phyloP scores from a whole-genome alignment of 2,797 vertebrate genomes.

The Graptemys geographica region DNA sequence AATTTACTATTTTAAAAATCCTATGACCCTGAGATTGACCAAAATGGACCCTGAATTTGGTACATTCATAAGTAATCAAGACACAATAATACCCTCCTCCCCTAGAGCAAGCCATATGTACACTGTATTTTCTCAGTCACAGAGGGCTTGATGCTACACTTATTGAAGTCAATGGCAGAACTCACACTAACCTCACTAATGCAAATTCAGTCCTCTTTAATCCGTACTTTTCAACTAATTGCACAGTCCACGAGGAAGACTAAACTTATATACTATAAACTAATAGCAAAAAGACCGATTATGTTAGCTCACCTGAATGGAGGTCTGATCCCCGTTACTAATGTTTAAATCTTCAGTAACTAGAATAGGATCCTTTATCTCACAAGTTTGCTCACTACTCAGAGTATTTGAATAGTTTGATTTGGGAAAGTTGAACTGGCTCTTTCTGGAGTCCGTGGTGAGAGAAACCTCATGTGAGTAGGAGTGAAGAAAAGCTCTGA shows the following conservation, averaged over 20 bases:
- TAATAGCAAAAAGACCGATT: neutral
- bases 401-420: constrained; percentile 34
- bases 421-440: constrained; percentile 81
- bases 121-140: neutral
- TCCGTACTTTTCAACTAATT: neutral
- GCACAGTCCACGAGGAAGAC: neutral
- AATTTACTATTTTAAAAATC: no score
- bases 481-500: neutral
- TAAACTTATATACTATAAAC: neutral
- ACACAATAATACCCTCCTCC: neutral
- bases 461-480: constrained; percentile 60
- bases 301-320: neutral
- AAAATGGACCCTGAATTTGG: no score
- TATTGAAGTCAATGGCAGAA: neutral
- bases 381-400: constrained; percentile 37
- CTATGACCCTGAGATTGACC: no score
- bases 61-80: no score
- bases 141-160: neutral
- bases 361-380: constrained; percentile 27
- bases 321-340: neutral
- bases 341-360: neutral
- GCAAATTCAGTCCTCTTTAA: neutral
- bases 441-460: constrained; percentile 80
- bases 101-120: neutral
- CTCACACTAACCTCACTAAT: neutral